These are phyloP conservation scores for Meloidogyne hapla DNA, from an alignment of 1,140 invertebrate genomes.

Conservation along the genomic window DNA sequence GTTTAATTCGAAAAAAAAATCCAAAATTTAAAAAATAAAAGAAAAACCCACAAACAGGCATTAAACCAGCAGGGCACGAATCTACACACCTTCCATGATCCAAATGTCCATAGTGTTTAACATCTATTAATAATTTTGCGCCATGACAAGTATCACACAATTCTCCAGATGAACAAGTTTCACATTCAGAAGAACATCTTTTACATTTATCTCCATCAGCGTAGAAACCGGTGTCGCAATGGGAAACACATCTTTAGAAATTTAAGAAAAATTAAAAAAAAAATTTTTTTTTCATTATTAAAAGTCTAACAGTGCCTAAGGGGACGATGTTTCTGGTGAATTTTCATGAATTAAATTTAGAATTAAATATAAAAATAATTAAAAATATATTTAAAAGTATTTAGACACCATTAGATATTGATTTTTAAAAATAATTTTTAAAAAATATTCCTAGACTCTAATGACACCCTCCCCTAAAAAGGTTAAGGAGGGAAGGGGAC, in stretches of 20 bases:
- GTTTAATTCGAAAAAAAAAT: too few relatives aligned
- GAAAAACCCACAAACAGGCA: conserved; percentile 57
- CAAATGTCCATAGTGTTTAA: conserved; percentile 52
- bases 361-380: too few relatives aligned
- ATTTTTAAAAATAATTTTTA: not conserved
- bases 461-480: too few relatives aligned
- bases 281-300: too few relatives aligned
- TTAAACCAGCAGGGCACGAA: conserved; percentile 53
- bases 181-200: conserved; percentile 51
- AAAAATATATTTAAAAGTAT: too few relatives aligned
- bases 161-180: conserved; percentile 56
- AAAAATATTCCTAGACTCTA: not conserved
- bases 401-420: too few relatives aligned
- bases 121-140: conserved; percentile 55
- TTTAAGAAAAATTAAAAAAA: not conserved
- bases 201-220: conserved; percentile 59
- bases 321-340: too few relatives aligned
- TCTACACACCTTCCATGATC: conserved; percentile 61
- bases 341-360: too few relatives aligned
- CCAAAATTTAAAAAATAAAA: not conserved
- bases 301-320: too few relatives aligned
- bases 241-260: conserved; percentile 45
- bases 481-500: too few relatives aligned
- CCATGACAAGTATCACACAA: conserved; percentile 59
- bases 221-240: conserved; percentile 60